A percentile compares a stretch with the other conserved stretches of the same genome.
These are phyloP conservation scores for Zaprionus vittiger DNA, from an alignment of 1,140 invertebrate genomes.

Conservation along the genomic window DNA sequence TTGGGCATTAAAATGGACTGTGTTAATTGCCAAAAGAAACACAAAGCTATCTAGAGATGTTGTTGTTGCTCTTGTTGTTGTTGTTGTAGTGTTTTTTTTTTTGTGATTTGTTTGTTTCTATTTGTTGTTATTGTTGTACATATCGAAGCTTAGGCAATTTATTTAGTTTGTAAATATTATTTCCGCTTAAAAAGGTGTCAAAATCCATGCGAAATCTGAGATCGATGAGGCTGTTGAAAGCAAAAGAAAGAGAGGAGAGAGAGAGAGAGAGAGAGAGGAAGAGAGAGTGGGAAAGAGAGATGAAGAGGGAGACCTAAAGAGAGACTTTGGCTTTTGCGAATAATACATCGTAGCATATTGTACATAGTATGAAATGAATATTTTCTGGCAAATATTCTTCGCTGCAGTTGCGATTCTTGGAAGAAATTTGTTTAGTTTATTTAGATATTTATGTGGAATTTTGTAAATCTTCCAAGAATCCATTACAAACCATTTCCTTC, in stretches of 20 bases:
- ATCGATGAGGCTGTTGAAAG: constrained; percentile 7
- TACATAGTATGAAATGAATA: background rate
- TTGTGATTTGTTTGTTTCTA: constrained; percentile 13
- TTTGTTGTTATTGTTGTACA: constrained; percentile 1
- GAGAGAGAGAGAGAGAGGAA: too few relatives aligned
- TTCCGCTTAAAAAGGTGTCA: constrained; percentile 38
- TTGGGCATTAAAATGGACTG: constrained; percentile 43
- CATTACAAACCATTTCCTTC: background rate
- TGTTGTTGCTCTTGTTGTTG: background rate
- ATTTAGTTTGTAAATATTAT: constrained; percentile 27
- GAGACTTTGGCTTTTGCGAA: background rate
- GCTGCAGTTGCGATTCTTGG: background rate
- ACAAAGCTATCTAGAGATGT: constrained; percentile 14
- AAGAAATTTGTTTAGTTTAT: background rate
- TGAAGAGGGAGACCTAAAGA: background rate
- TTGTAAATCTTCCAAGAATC: background rate
- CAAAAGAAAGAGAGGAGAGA: background rate
- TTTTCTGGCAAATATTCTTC: background rate
- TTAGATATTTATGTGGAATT: background rate
- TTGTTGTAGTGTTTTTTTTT: constrained; percentile 5
- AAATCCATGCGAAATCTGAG: constrained; percentile 29
- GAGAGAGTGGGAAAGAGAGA: too few relatives aligned
- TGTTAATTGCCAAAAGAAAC: constrained; percentile 42
- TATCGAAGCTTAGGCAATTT: constrained; percentile 12
- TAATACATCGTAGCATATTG: background rate